Base-by-base conservation (phyloP, 2,797 vertebrate species). In the Hirundo rustica region DNA sequence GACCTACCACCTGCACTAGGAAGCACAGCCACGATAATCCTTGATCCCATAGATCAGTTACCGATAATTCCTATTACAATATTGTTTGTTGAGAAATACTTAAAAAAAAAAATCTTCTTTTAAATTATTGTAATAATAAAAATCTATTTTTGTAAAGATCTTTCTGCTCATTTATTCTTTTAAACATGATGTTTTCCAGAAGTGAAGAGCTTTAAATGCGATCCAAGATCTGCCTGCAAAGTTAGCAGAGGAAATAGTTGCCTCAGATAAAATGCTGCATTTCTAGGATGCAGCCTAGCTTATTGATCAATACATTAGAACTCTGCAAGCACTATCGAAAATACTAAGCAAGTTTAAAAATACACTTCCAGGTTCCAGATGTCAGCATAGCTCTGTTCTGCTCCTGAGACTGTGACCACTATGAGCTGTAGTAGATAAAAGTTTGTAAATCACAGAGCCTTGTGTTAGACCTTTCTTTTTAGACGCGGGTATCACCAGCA, bases 111-210 rank as follows among this genome's bases (percentile, higher is more conserved):
- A 22, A 38, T 38, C 38, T 38, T 64, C 32, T 72, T 93, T 90
- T 90, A 89, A 95, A 96, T 95, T 96, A 97, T 64, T 95, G 64
- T 66, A 76, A 88, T 68, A 96, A 97, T 95, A 96, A 97, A 97
- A 75, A 87, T 78, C 17, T 97, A 97, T 96, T 96, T 97, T 97
- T 91, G 22, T 88, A 95, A 96, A 87, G 30, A 55, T 48, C 14
- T 50, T 88, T 94, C 19, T 65, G 47, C 48, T 51, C 82, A 18
- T 10, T 40, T 54, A 16, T 40, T 78, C 47, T 57, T 58, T 68
- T 13, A 45, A 78, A 55, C 7, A 68, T 53, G 8, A 30, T 21
- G 26, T 65, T 54, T 68, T 58, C 30, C 50, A 66, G 51, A 86
- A 84, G 51, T 15, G 47, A 45, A 82, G 44, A 76, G 9, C 38